Percentiles rank a stretch among this genome's conserved stretches.
These are phyloP conservation scores for Acholoe squamosa DNA, from an alignment of 2,888 invertebrate species.

Conservation along the genomic window DNA sequence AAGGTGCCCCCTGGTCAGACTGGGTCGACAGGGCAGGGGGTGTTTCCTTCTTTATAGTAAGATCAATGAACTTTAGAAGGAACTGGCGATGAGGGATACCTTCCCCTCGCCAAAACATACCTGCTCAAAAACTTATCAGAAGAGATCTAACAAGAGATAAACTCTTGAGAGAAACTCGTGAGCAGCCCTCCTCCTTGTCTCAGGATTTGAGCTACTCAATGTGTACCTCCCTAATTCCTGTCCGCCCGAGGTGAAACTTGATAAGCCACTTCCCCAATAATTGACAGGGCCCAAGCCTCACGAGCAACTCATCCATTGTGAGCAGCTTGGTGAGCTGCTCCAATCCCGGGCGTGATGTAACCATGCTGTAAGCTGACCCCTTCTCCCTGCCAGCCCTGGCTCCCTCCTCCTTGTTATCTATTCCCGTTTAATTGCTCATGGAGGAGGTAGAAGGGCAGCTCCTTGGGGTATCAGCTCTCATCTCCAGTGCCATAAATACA, in stretches of 20 bases:
- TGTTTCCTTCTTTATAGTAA: background rate
- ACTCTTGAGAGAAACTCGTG: no score
- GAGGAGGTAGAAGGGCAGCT: background rate
- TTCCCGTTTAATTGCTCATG: slow-evolving; percentile 17
- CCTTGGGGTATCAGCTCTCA: background rate
- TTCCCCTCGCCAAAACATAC: no score
- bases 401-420: slow-evolving; percentile 35
- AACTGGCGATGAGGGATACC: background rate
- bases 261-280: slow-evolving; percentile 34
- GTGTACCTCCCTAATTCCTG: background rate
- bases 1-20: background rate
- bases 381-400: background rate
- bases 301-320: slow-evolving; percentile 45
- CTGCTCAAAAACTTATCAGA: no score
- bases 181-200: no score
- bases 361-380: slow-evolving; percentile 39
- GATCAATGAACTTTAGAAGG: background rate
- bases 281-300: slow-evolving; percentile 28
- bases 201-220: no score
- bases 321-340: background rate
- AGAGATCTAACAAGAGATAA: no score
- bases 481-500: slow-evolving; percentile 43
- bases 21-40: background rate
- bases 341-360: background rate
- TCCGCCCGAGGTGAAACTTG: slow-evolving; percentile 10